Base-by-base conservation (phyloP, 2,888 invertebrate genomes). In the Bruchidius siliquastri region DNA sequence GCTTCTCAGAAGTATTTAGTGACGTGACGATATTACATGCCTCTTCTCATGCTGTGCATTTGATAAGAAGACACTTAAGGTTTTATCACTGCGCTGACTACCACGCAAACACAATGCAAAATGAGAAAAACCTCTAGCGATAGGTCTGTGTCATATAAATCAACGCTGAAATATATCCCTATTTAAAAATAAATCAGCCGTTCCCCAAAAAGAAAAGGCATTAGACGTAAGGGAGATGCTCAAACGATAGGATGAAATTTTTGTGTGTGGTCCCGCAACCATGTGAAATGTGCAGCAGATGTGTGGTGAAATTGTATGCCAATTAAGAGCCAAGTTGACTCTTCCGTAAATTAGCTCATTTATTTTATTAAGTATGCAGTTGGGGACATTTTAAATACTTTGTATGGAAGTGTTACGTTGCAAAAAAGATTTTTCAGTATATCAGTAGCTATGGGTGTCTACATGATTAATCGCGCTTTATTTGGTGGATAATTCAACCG, bases 251-350 rank as follows among this genome's bases (percentile, higher is more conserved):
- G 71, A 74, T 49, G 49, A 49, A 49, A 73, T 73, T 77, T 72
- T 66, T 72, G 74, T 80, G 81, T 80, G 81, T 80, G 80, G 81
- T 82, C 81, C 76, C 69, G 49, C 3, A 18, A 49, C 6, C 6
- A 49, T 49, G 49, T 49, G 74, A 79, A 80, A 81, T 80, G 78
- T 80, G 79, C 75, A 81, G 81, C 83, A 83, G 82, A 81, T 83
- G 81, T 49, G 8, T 77, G 72, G 74, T 77, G 77, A 81, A 81
- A 82, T 83, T 82, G 81, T 79, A 80, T 81, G 82, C 82, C 81
- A 83, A 84, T 84, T 83, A 78, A 78, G 75, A 71, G 70, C 32
- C 73, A 76, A 76, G 77, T 79, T 77, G 77, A 76, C 78, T 80
- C 78, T 78, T 72, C 70, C 67, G 75, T 76, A 74, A 78, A 80